Evolutionary conservation across 1,140 invertebrate genomes (phyloP).

Genomic region (Tetranychus urticae): DNA sequence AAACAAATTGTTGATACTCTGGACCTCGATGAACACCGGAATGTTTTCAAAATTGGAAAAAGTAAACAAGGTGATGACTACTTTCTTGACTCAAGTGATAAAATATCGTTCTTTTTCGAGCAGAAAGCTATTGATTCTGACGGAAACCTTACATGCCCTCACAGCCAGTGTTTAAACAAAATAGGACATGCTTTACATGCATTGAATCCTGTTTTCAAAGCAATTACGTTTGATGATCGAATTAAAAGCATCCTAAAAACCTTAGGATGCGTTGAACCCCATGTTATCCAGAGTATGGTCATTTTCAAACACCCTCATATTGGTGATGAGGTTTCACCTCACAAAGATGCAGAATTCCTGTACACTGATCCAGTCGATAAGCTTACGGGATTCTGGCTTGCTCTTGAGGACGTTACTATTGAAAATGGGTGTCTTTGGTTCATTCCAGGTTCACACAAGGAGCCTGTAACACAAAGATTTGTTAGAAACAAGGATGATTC

Average conservation of each 20-base stretch:
- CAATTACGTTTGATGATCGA: conserved; percentile 53
- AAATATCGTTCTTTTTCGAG: conserved; percentile 80
- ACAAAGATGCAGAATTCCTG: conserved; percentile 53
- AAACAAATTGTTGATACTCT: not conserved
- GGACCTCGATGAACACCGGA: not conserved
- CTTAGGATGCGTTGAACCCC: conserved; percentile 48
- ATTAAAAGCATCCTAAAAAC: conserved; percentile 41
- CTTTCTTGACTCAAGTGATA: conserved; percentile 73
- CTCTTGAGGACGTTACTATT: conserved; percentile 29
- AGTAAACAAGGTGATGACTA: conserved; percentile 27
- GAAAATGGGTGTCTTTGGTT: conserved; percentile 90
- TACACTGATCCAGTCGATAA: conserved; percentile 18
- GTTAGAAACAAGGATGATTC: conserved; percentile 36
- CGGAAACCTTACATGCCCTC: conserved; percentile 44
- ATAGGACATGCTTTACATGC: conserved; percentile 79
- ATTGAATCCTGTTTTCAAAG: conserved; percentile 52
- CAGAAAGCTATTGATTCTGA: conserved; percentile 40
- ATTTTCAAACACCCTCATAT: conserved; percentile 86
- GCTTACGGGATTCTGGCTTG: conserved; percentile 28
- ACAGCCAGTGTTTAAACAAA: conserved; percentile 42
- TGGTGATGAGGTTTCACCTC: conserved; percentile 49
- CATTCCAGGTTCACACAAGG: conserved; percentile 54
- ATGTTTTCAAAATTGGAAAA: conserved; percentile 7
- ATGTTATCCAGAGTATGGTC: conserved; percentile 84
- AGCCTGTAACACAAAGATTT: conserved; percentile 19